Conservation (phyloP, 2,113 vertebrate genomes). For the Agapornis roseicollis region DNA sequence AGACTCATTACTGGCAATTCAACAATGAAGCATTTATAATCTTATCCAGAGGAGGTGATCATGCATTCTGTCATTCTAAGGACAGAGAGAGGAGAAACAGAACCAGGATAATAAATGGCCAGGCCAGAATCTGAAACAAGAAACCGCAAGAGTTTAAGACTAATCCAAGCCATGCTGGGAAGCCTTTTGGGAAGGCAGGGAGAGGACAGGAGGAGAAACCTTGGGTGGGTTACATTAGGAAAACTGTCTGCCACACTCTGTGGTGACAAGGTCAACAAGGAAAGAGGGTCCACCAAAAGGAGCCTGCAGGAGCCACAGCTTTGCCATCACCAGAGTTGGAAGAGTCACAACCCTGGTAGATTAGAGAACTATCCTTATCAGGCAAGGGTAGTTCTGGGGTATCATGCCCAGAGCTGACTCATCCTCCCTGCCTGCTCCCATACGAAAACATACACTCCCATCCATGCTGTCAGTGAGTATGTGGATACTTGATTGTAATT, state of each 20-base stretch:
- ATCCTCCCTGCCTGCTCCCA: neutral
- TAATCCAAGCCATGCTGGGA: slow-evolving; percentile 38
- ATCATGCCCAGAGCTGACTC: neutral
- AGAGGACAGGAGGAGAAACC: neutral
- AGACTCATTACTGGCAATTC: neutral
- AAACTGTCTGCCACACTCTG: neutral
- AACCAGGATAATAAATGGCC: slow-evolving; percentile 35
- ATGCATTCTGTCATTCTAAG: slow-evolving; percentile 49
- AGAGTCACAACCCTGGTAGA: neutral
- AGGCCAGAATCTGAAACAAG: slow-evolving; percentile 40
- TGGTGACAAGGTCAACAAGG: neutral
- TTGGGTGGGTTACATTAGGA: neutral
- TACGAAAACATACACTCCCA: neutral
- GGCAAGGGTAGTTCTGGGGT: neutral
- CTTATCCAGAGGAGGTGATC: slow-evolving; percentile 43
- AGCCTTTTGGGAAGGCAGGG: neutral
- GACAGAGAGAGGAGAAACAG: slow-evolving; percentile 47
- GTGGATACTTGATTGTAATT: neutral
- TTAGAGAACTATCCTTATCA: neutral
- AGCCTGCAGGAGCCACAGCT: neutral
- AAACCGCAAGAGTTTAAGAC: slow-evolving; percentile 1
- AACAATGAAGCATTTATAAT: slow-evolving; percentile 6
- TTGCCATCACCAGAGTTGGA: neutral
- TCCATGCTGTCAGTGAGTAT: neutral
- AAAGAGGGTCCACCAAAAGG: neutral